phyloP scores from a whole-genome alignment of 1,140 invertebrate genomes.

The Cataglyphis hispanica region DNA sequence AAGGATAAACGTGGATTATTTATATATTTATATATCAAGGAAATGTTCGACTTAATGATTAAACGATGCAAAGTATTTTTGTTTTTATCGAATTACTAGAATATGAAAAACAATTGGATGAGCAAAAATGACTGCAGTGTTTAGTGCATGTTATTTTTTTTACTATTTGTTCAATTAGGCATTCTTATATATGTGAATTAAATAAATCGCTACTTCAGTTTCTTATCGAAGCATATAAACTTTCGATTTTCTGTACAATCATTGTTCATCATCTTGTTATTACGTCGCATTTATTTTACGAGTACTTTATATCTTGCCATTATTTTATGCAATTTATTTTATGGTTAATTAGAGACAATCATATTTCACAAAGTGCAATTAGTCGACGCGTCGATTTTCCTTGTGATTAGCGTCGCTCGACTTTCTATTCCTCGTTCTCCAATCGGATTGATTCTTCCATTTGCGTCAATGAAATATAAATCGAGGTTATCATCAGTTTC shows the following conservation, averaged over 20 bases:
- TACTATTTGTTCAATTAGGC: not conserved
- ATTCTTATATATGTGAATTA: not conserved
- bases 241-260: not conserved
- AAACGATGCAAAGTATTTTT: not conserved
- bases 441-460: conserved; percentile 45
- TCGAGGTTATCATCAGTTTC: conserved; percentile 2
- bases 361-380: conserved; percentile 52
- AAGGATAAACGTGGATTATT: not conserved
- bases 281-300: not conserved
- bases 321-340: conserved; percentile 58
- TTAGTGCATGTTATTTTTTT: not conserved
- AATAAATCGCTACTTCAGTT: conserved; percentile 18
- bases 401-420: not conserved
- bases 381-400: conserved; percentile 54
- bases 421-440: not conserved
- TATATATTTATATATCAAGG: not conserved
- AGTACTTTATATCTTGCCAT: not conserved
- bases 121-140: not conserved
- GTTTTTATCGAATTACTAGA: not conserved
- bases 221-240: not conserved
- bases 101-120: not conserved
- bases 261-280: conserved; percentile 18
- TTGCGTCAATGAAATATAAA: conserved; percentile 39
- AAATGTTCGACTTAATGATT: not conserved
- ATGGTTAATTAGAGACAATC: conserved; percentile 38